Conservation (phyloP, 2,113 vertebrate genomes). For the Oostethus manadensis region DNA sequence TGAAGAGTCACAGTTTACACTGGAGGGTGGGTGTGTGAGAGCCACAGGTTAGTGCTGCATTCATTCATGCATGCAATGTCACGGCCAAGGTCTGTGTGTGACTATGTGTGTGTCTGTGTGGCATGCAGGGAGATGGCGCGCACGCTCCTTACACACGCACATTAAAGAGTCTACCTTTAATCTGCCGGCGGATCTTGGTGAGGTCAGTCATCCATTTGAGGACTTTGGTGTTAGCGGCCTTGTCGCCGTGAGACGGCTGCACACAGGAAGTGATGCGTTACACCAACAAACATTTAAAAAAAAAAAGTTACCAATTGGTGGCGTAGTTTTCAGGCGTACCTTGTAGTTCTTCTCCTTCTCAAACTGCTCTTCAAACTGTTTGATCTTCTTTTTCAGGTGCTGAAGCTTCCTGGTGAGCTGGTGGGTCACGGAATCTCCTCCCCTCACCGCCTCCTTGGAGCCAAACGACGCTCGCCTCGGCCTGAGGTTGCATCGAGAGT, state of each 20-base stretch:
- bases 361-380: slow-evolving; percentile 96
- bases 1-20: slow-evolving; percentile 57
- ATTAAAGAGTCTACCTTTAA: slow-evolving; percentile 83
- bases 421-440: slow-evolving; percentile 81
- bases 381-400: slow-evolving; percentile 90
- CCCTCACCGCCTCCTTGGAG: slow-evolving; percentile 88
- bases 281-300: too few relatives aligned
- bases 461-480: slow-evolving; percentile 87
- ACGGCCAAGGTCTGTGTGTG: too few relatives aligned
- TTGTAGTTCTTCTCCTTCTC: too few relatives aligned
- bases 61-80: slow-evolving; percentile 13
- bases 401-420: slow-evolving; percentile 95
- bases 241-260: slow-evolving; percentile 92
- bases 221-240: slow-evolving; percentile 95
- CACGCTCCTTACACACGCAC: slow-evolving; percentile 12
- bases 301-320: too few relatives aligned
- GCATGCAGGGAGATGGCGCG: slow-evolving; percentile 28
- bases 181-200: slow-evolving; percentile 91
- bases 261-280: slow-evolving; percentile 32
- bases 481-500: slow-evolving; percentile 57
- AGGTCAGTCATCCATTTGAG: slow-evolving; percentile 98
- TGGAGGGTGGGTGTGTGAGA: slow-evolving; percentile 49
- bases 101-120: slow-evolving; percentile 8
- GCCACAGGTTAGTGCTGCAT: slow-evolving; percentile 39
- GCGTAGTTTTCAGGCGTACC: too few relatives aligned